phyloP scores from a whole-genome alignment of 2,797 vertebrate genomes.

The Crenuchus spilurus region DNA sequence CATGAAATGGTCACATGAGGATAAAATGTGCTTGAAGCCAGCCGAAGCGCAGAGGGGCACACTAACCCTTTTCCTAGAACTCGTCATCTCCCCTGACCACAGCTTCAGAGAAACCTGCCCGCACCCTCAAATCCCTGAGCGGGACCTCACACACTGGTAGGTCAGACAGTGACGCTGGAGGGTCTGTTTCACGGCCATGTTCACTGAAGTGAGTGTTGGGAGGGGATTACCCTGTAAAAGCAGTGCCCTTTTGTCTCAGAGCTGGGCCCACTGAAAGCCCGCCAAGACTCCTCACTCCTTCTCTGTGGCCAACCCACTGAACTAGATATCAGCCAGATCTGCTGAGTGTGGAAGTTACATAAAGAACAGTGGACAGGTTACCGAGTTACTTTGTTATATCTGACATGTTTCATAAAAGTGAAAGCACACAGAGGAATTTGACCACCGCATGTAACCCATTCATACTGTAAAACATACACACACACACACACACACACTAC shows the following conservation, averaged over 20 bases:
- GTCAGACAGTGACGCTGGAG: slow-evolving; percentile 43
- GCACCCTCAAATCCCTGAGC: slow-evolving; percentile 17
- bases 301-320: slow-evolving; percentile 10
- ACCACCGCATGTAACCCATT: too few relatives aligned
- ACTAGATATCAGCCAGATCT: not conserved
- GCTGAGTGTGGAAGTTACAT: not conserved
- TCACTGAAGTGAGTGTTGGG: slow-evolving; percentile 36
- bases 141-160: slow-evolving; percentile 22
- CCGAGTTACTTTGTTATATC: not conserved
- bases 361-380: not conserved
- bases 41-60: slow-evolving; percentile 8
- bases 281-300: slow-evolving; percentile 37
- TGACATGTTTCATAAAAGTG: too few relatives aligned
- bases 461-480: too few relatives aligned
- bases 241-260: slow-evolving; percentile 56
- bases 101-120: slow-evolving; percentile 17
- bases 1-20: not conserved
- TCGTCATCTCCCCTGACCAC: not conserved
- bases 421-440: too few relatives aligned
- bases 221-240: slow-evolving; percentile 60
- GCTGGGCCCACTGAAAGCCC: slow-evolving; percentile 2
- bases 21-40: slow-evolving; percentile 6
- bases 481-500: too few relatives aligned
- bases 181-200: slow-evolving; percentile 21
- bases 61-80: slow-evolving; percentile 47